phyloP scores from a whole-genome alignment of 2,888 invertebrate genomes.

The Clivina fossor region DNA sequence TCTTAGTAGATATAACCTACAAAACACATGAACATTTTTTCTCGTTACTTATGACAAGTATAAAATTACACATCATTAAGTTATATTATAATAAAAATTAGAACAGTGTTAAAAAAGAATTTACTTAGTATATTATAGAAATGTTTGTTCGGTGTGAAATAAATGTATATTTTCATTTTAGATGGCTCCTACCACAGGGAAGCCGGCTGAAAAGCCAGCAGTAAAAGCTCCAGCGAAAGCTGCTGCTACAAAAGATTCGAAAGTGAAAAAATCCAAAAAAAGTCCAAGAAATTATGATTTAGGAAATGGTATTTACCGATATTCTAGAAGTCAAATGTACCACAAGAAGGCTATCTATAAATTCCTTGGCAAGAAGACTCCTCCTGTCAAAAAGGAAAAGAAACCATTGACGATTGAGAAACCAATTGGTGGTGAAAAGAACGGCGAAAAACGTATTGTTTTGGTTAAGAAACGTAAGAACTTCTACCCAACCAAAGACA shows the following conservation, averaged over 20 bases:
- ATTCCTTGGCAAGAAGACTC: conserved; percentile 75
- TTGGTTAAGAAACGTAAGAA: conserved; percentile 73
- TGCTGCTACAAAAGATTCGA: conserved; percentile 47
- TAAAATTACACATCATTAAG: too few relatives aligned
- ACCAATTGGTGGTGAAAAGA: conserved; percentile 93
- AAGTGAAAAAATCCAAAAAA: conserved; percentile 54
- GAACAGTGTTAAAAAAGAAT: too few relatives aligned
- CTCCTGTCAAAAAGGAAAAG: conserved; percentile 67
- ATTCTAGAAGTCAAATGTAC: conserved; percentile 79
- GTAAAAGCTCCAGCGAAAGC: conserved; percentile 59
- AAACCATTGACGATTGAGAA: conserved; percentile 75
- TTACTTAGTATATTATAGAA: too few relatives aligned
- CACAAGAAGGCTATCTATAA: conserved; percentile 78
- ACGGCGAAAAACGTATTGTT: conserved; percentile 88
- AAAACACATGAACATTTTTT: too few relatives aligned
- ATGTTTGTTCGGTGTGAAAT: conserved; percentile 23
- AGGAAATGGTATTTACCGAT: conserved; percentile 79
- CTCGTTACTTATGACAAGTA: too few relatives aligned
- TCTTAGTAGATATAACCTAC: too few relatives aligned
- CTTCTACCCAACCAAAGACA: conserved; percentile 80
- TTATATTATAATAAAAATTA: too few relatives aligned
- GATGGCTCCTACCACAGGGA: conserved; percentile 72
- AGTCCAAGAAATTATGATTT: conserved; percentile 81
- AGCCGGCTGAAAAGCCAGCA: conserved; percentile 51
- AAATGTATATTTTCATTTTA: conserved; percentile 46